phyloP scores from a whole-genome alignment of 2,888 invertebrate species.

The Neoscelio sp. region DNA sequence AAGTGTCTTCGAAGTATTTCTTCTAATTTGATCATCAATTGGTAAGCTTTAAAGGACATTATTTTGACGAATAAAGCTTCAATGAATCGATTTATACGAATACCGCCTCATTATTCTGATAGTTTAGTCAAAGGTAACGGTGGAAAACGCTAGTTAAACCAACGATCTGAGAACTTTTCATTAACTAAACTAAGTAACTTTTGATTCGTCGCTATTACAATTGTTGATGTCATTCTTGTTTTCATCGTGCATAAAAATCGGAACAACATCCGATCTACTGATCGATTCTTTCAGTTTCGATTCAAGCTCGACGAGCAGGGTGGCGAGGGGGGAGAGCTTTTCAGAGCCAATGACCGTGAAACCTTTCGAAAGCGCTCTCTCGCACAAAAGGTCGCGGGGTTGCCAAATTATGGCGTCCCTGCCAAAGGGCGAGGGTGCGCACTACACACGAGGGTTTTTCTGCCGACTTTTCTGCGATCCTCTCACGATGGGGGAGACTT shows the following conservation, averaged over 20 bases:
- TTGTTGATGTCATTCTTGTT: neutral
- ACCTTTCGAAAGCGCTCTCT: constrained; percentile 35
- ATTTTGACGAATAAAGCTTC: too few species aligned
- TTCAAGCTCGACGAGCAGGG: too few species aligned
- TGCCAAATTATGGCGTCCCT: constrained; percentile 43
- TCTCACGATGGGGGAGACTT: constrained; percentile 21
- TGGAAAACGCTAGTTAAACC: too few species aligned
- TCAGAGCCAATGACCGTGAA: constrained; percentile 50
- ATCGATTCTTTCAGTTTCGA: constrained; percentile 36
- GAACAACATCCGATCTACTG: neutral
- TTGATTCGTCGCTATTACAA: neutral
- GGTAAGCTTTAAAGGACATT: too few species aligned
- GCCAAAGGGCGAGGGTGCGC: constrained; percentile 35
- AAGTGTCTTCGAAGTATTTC: too few species aligned
- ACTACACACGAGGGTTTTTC: constrained; percentile 23
- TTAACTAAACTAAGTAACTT: too few species aligned
- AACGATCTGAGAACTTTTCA: too few species aligned
- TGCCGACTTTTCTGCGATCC: neutral
- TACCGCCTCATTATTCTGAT: too few species aligned
- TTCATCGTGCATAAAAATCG: neutral
- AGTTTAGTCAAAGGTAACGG: too few species aligned
- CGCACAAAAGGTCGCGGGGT: constrained; percentile 58
- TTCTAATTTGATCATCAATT: too few species aligned
- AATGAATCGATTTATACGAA: too few species aligned
- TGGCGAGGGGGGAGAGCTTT: constrained; percentile 11